Percentiles rank a stretch among this genome's conserved stretches.
phyloP scores from a whole-genome alignment of 1,140 invertebrate species.

The Euglossa dilemma region DNA sequence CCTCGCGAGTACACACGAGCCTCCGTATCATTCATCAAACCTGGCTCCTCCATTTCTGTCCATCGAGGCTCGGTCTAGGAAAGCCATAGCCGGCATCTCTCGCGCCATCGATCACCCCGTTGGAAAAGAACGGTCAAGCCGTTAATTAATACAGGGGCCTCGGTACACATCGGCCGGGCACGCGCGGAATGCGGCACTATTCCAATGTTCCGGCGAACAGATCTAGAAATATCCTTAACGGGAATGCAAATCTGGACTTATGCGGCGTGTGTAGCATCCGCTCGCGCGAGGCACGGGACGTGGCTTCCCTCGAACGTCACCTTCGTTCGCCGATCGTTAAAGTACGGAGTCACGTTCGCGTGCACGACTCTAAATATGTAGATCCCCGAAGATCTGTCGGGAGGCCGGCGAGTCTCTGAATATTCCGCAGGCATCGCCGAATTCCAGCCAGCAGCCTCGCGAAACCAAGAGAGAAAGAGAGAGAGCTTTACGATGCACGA shows the following conservation, averaged over 20 bases:
- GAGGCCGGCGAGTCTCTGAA: slow-evolving; percentile 31
- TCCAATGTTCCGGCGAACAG: slow-evolving; percentile 51
- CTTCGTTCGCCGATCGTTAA: slow-evolving; percentile 50
- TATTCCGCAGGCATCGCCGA: slow-evolving; percentile 50
- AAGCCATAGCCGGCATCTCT: too few relatives aligned
- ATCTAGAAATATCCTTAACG: slow-evolving; percentile 67
- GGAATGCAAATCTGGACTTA: slow-evolving; percentile 67
- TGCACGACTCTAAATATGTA: slow-evolving; percentile 54
- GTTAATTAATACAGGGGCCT: slow-evolving; percentile 50
- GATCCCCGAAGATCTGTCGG: slow-evolving; percentile 45
- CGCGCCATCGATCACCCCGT: background rate
- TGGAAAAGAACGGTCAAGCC: slow-evolving; percentile 34
- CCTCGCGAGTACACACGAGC: too few relatives aligned
- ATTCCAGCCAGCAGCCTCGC: slow-evolving; percentile 19
- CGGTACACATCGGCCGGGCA: slow-evolving; percentile 16
- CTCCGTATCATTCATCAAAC: too few relatives aligned
- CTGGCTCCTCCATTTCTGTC: too few relatives aligned
- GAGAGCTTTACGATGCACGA: slow-evolving; percentile 46
- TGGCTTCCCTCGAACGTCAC: slow-evolving; percentile 49
- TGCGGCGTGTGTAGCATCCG: slow-evolving; percentile 39
- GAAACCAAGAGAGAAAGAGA: background rate
- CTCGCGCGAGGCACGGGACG: background rate
- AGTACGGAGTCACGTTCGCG: slow-evolving; percentile 49
- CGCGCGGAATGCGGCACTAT: slow-evolving; percentile 62
- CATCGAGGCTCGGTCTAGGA: too few relatives aligned